Evolutionary conservation across 2,888 invertebrate species (phyloP).

Genomic region (Apamea anceps): DNA sequence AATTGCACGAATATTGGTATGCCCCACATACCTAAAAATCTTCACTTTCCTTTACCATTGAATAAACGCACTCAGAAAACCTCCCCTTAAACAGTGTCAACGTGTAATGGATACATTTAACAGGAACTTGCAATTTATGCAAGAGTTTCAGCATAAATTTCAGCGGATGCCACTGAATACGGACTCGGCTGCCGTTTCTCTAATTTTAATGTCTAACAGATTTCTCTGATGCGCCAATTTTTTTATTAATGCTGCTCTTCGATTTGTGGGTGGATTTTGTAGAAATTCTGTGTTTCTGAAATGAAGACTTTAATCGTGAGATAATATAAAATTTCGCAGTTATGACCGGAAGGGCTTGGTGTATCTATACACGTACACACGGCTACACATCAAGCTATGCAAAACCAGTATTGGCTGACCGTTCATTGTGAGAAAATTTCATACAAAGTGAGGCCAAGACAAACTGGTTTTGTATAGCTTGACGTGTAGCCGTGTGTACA

Average conservation of each 20-base stretch:
- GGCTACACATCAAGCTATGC: no score
- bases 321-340: not conserved
- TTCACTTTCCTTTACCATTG: no score
- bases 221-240: conserved; percentile 58
- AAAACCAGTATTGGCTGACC: no score
- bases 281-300: not conserved
- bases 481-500: no score
- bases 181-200: conserved; percentile 62
- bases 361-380: not conserved
- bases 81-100: conserved; percentile 78
- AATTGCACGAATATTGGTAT: no score
- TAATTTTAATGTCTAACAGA: conserved; percentile 74
- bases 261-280: conserved; percentile 14
- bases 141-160: conserved; percentile 82
- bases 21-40: no score
- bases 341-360: no score
- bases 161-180: conserved; percentile 73
- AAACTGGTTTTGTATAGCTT: no score
- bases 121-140: conserved; percentile 85
- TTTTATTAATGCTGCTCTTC: conserved; percentile 32
- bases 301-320: not conserved
- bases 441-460: no score
- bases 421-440: no score
- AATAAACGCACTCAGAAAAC: conserved; percentile 59
- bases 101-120: conserved; percentile 88